Conservation (phyloP, 2,888 invertebrate genomes). For the Lasioglossum zephyrum region DNA sequence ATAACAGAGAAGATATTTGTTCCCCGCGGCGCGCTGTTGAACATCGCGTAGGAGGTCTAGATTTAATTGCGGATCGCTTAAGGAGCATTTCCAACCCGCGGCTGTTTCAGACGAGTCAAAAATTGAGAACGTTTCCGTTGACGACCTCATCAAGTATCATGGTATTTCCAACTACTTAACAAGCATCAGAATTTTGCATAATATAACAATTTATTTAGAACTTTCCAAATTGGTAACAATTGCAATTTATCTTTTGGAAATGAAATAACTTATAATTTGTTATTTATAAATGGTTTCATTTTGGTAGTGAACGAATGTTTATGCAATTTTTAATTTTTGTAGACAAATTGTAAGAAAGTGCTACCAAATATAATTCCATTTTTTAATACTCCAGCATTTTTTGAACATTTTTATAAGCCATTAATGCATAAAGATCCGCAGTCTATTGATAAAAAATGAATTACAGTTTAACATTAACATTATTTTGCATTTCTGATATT, state of each 20-base stretch:
- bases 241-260: too few species aligned
- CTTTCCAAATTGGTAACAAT: neutral
- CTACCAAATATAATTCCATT: too few species aligned
- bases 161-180: neutral
- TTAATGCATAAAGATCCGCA: too few species aligned
- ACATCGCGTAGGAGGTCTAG: constrained; percentile 39
- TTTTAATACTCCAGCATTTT: too few species aligned
- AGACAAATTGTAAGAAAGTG: too few species aligned
- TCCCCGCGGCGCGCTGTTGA: constrained; percentile 11
- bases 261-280: neutral
- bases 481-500: too few species aligned
- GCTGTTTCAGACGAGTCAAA: constrained; percentile 18
- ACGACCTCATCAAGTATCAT: constrained; percentile 11
- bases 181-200: neutral
- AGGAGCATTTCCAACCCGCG: constrained; percentile 21
- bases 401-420: too few species aligned
- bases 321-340: too few species aligned
- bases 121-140: constrained; percentile 42
- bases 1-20: constrained; percentile 18
- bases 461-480: too few species aligned
- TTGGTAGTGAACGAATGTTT: too few species aligned
- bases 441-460: too few species aligned
- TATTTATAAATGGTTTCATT: too few species aligned
- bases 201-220: neutral
- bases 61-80: constrained; percentile 34